Base-by-base conservation (phyloP, 2,797 vertebrate genomes). In the Clarias pachynema region DNA sequence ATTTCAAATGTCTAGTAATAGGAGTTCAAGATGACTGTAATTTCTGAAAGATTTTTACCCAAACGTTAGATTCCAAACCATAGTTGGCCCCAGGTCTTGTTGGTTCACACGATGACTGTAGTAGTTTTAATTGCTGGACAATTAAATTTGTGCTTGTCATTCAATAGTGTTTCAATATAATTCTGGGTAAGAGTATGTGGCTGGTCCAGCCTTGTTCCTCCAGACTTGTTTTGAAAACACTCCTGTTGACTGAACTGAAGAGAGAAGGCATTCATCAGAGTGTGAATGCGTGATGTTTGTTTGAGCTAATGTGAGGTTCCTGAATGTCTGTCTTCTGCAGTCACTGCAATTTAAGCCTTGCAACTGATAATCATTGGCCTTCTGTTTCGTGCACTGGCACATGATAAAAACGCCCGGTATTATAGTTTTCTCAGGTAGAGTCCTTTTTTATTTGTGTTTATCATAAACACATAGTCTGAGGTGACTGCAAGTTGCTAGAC, bases 331-430 rank as follows among this genome's bases (percentile, higher is more conserved):
- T 37, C 10, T 20, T 16, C 40, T 59, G 59, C 31, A 56, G 37
- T 40, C 16, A 79, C 44, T 9, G 3, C 20, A 59, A 20, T 65
- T 40, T 73, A 16, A 74, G 37, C 14, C 63, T 79, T 29, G 24
- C 59, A 63, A 34, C 62, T 73, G 89, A 87, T 90, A 87, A 88
- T 88, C 85, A 83, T 74, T 37, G 69, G 66, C 26, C 66, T 60
- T 85, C 59, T 37, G 57, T 86, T 82, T 40, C 77, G n/a, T 84
- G 70, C 85, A 31, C 72, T 75, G 3, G 44, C 40, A 40, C 44
- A 29, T 22, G 22, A 37, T 82, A 49, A 70, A 40, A 79, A 34
- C 62, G 57, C 53, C 22, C 44, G 79, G 62, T 87, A 65, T 78
- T 59, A 3, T 18, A 57, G 57, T 57, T 85, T 83, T 60, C 87